These are phyloP conservation scores for Acropora tenuis DNA, from an alignment of 64 coral and sea anemone genomes.

Conservation along the genomic window DNA sequence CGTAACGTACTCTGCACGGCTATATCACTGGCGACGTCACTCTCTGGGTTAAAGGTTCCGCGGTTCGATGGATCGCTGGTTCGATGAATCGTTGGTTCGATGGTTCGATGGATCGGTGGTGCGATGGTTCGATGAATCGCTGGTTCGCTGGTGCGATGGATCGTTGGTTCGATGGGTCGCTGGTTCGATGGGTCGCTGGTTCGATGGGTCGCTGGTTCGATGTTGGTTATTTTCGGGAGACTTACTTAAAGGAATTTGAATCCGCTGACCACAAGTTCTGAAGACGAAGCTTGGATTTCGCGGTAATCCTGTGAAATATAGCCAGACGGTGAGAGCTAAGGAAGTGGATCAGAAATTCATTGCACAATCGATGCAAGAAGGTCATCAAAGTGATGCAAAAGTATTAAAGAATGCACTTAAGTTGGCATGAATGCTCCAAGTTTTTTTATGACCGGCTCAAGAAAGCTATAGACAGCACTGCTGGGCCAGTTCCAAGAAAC, in stretches of 20 bases:
- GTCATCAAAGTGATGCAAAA: conserved; percentile 43
- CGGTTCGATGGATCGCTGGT: too few species aligned
- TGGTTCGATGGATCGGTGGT: too few species aligned
- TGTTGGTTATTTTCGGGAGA: background rate
- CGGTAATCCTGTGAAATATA: conserved; percentile 34
- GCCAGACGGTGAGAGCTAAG: conserved; percentile 27
- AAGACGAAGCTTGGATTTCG: background rate
- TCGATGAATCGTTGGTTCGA: too few species aligned
- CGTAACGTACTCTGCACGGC: too few species aligned
- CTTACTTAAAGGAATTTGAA: too few species aligned
- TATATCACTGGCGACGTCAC: too few species aligned
- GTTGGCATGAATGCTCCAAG: conserved; percentile 25
- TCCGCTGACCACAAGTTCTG: background rate
- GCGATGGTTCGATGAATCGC: too few species aligned
- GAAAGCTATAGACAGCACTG: conserved; percentile 40
- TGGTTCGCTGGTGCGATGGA: too few species aligned
- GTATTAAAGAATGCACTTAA: conserved; percentile 31
- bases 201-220: too few species aligned
- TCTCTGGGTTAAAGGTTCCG: too few species aligned
- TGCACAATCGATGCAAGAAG: background rate
- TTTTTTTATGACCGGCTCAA: conserved; percentile 22
- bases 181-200: too few species aligned
- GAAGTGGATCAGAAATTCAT: conserved; percentile 19
- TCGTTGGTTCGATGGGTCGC: too few species aligned
- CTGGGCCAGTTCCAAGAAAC: conserved; percentile 24